Conservation (phyloP, 1,140 invertebrate species). For the Aporrectodea caliginosa region DNA sequence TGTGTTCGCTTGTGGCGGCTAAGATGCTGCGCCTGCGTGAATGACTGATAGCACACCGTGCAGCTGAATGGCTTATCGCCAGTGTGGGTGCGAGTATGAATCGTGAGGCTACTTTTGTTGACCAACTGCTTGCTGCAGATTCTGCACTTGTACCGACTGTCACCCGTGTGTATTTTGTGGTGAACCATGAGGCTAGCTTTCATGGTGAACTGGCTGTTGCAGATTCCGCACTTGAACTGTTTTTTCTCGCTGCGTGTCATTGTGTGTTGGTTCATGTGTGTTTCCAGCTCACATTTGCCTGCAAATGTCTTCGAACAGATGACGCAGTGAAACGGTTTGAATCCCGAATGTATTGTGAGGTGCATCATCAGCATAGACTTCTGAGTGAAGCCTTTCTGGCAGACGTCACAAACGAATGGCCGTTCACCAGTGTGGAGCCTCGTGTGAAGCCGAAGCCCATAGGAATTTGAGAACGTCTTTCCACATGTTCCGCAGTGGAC, state of each 20-base stretch:
- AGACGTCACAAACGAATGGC: conserved; percentile 53
- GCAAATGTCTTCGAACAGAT: conserved; percentile 79
- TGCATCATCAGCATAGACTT: conserved; percentile 99
- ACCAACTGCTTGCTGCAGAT: too few species aligned
- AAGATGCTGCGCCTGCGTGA: too few species aligned
- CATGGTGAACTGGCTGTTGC: conserved; percentile 89
- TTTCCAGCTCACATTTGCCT: conserved; percentile 63
- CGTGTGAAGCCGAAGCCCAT: conserved; percentile 51
- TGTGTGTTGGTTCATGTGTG: conserved; percentile 94
- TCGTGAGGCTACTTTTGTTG: too few species aligned
- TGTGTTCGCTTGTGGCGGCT: too few species aligned
- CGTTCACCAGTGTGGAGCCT: conserved; percentile 36
- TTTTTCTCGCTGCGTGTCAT: conserved; percentile 78
- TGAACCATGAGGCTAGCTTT: conserved; percentile 93
- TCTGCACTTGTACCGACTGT: conserved; percentile 93
- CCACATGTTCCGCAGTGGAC: conserved; percentile 79
- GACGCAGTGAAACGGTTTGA: conserved; percentile 66
- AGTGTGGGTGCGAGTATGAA: too few species aligned
- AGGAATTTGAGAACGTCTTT: conserved; percentile 54
- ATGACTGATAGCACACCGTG: too few species aligned
- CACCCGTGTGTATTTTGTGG: conserved; percentile 93
- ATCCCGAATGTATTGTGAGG: conserved; percentile 87
- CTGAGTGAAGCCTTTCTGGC: conserved; percentile 91
- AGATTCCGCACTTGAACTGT: conserved; percentile 95
- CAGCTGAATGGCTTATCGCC: too few species aligned